Evolutionary conservation across 2,888 invertebrate genomes (phyloP).

Genomic region (Diogma glabrata): DNA sequence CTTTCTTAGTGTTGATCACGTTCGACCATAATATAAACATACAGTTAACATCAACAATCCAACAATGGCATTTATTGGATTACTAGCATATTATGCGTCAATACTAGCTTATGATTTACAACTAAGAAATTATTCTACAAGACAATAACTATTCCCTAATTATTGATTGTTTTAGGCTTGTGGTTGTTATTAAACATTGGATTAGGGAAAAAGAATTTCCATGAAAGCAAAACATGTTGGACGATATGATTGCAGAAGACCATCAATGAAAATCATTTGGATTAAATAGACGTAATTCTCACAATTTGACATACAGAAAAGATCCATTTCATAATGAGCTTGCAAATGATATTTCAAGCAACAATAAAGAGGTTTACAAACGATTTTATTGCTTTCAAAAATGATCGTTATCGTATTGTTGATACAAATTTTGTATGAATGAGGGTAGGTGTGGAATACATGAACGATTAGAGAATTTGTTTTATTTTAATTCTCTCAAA

Average conservation of each 20-base stretch:
- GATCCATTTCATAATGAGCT: conserved; percentile 58
- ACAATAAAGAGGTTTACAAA: conserved; percentile 50
- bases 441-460: too few species aligned
- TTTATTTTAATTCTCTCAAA: too few species aligned
- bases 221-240: conserved; percentile 47
- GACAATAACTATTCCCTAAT: too few species aligned
- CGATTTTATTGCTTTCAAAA: conserved; percentile 46
- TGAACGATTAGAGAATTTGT: too few species aligned
- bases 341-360: conserved; percentile 56
- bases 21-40: conserved; percentile 77
- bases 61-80: conserved; percentile 68
- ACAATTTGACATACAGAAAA: too few species aligned
- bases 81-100: conserved; percentile 68
- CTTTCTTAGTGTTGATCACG: conserved; percentile 58
- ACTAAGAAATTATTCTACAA: too few species aligned
- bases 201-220: conserved; percentile 52
- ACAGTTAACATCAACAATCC: conserved; percentile 68
- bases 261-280: too few species aligned
- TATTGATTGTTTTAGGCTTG: too few species aligned
- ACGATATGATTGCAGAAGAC: conserved; percentile 47
- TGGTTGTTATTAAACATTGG: conserved; percentile 52
- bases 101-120: conserved; percentile 75
- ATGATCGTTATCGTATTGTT: conserved; percentile 49
- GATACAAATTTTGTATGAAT: conserved; percentile 40
- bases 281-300: too few species aligned